Evolutionary conservation across 2,888 invertebrate genomes (phyloP).

Genomic region (Sphaerophoria rueppellii): DNA sequence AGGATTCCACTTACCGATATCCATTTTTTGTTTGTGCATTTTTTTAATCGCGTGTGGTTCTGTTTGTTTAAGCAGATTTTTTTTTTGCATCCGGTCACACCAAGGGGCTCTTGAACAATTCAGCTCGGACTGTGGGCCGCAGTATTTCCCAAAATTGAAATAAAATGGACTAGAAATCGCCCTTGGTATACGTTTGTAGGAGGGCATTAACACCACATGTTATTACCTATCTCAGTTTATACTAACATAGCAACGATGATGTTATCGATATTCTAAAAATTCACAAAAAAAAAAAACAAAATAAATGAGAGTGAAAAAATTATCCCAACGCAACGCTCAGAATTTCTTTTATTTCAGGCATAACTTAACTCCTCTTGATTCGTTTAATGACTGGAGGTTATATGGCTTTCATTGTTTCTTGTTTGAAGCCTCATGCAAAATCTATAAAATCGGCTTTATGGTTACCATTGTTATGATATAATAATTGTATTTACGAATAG

Average conservation of each 20-base stretch:
- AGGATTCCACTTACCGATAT: slow-evolving; percentile 51
- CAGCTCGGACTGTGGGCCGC: background rate
- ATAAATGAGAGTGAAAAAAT: slow-evolving; percentile 55
- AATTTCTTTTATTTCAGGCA: slow-evolving; percentile 62
- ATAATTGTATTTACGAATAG: slow-evolving; percentile 40
- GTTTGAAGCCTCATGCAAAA: background rate
- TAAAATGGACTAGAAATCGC: slow-evolving; percentile 69
- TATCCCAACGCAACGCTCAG: slow-evolving; percentile 53
- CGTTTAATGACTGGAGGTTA: background rate
- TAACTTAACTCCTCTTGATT: slow-evolving; percentile 42
- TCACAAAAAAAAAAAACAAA: slow-evolving; percentile 40
- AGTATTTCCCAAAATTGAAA: slow-evolving; percentile 68
- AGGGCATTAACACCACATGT: slow-evolving; percentile 41
- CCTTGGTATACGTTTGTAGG: slow-evolving; percentile 45
- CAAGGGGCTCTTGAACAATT: slow-evolving; percentile 59
- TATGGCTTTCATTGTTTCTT: background rate
- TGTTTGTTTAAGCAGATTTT: slow-evolving; percentile 67
- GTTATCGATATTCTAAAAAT: slow-evolving; percentile 58
- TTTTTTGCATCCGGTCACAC: slow-evolving; percentile 44
- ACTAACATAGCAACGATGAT: slow-evolving; percentile 51
- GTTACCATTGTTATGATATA: slow-evolving; percentile 55
- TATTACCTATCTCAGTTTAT: background rate
- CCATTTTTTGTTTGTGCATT: slow-evolving; percentile 34
- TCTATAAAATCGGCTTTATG: slow-evolving; percentile 50
- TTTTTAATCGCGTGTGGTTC: slow-evolving; percentile 67